Base-by-base conservation (phyloP, 2,113 vertebrate species). In the Chamaea fasciata region DNA sequence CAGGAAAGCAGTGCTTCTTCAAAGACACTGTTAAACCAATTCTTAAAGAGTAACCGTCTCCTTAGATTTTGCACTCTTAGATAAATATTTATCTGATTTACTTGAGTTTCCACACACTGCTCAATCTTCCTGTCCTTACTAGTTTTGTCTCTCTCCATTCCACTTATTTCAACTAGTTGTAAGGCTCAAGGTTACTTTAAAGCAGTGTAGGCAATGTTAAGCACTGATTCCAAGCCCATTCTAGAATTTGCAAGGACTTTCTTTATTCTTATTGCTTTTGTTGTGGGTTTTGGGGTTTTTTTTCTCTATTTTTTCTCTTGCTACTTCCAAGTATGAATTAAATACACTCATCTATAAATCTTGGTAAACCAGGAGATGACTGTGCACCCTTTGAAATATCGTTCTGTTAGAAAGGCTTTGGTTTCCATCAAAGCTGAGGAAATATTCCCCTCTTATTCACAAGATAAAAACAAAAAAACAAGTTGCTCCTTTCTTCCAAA, bases 1-100 rank as follows among this genome's bases (percentile, higher is more conserved):
- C 30, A 69, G 50, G 42, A 92, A 97, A 90, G 28, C 28, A 89
- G 55, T 55, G n/a, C n/a, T 79, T 94, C 57, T 94, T 97, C 83
- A 94, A 87, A 86, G 65, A 39, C 11, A 37, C 18, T 41, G 8
- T 31, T 89, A 67, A 91, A 92, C 17, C 42, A 79, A 95, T 13
- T 82, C 56, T 81, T 94, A 35, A 63, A 71, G 24, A 88, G 24
- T 30, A 81, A 74, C 7, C 8, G 19, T 23, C 57, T 76, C 46
- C 41, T 92, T 62, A 94, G 60, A 83, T 91, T 84, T 39, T 92
- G 11, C 10, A 22, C 8, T 83, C 16, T 75, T 60, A 55, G 17
- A 59, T 57, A 89, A 82, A 55, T 56, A 41, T 16, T 74, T 69
- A 44, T 78, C 74, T 69, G n/a, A 28, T 67, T 67, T 77, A 37